Percentiles rank a stretch among this genome's conserved stretches.
phyloP scores from a whole-genome alignment of 2,888 invertebrate species.

The Melolontha melolontha region DNA sequence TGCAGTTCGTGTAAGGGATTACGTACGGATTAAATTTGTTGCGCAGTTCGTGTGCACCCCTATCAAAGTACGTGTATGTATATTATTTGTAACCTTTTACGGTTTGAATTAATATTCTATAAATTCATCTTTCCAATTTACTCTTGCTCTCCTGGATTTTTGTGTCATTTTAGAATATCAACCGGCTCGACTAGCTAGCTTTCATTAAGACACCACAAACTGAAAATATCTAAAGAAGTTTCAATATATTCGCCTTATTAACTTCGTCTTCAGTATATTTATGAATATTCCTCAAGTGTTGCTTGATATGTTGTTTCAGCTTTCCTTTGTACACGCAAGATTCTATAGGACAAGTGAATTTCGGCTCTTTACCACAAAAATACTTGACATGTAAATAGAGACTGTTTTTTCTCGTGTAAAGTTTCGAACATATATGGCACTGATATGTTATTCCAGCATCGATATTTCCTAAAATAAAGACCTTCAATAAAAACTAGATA shows the following conservation, averaged over 20 bases:
- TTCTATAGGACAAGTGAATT: conserved; percentile 51
- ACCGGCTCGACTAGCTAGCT: no score
- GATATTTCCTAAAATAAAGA: neutral
- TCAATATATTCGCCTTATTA: conserved; percentile 7
- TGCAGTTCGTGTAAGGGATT: no score
- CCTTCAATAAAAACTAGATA: no score
- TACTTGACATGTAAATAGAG: conserved; percentile 50
- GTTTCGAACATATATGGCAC: conserved; percentile 56
- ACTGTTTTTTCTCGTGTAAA: conserved; percentile 46
- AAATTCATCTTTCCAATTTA: no score
- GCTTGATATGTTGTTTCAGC: conserved; percentile 48
- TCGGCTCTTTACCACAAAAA: conserved; percentile 54
- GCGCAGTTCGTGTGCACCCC: no score
- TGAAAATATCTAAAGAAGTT: neutral
- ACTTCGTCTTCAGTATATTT: conserved; percentile 32
- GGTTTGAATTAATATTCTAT: no score
- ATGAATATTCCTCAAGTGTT: conserved; percentile 45
- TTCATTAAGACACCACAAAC: no score
- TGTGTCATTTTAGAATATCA: no score
- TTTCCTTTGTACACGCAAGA: conserved; percentile 50
- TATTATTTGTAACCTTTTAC: no score
- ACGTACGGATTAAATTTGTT: no score
- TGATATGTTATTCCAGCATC: conserved; percentile 41
- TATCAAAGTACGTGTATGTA: no score
- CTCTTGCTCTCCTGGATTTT: no score